These are phyloP conservation scores for Danio albolineatus DNA, from an alignment of 2,797 vertebrate genomes.

Conservation along the genomic window DNA sequence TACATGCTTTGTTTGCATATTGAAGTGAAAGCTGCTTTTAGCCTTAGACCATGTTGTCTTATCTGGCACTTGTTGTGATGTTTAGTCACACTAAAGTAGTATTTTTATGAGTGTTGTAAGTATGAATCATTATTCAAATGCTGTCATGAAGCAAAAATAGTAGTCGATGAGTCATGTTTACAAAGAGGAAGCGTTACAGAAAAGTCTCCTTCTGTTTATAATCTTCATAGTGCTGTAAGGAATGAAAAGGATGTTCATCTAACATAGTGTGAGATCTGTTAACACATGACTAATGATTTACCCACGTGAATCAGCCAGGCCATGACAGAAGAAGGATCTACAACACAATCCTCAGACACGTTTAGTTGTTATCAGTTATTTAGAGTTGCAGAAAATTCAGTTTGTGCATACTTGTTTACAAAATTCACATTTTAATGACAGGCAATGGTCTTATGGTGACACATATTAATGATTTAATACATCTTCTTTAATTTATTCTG, in stretches of 20 bases:
- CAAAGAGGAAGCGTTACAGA: background rate
- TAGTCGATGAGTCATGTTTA: background rate
- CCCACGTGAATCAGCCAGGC: background rate
- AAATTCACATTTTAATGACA: background rate
- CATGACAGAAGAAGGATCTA: background rate
- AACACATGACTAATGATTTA: background rate
- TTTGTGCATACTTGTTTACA: background rate
- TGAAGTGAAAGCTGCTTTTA: slow-evolving; percentile 22
- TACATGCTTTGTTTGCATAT: background rate
- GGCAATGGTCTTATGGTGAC: background rate
- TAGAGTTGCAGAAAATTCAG: background rate
- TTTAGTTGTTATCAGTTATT: background rate
- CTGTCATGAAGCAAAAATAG: background rate
- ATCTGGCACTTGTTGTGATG: slow-evolving; percentile 7
- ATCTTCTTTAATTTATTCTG: background rate
- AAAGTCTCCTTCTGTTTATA: background rate
- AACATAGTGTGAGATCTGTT: background rate
- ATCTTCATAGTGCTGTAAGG: background rate
- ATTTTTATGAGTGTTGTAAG: background rate
- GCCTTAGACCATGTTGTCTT: background rate
- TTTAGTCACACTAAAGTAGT: background rate
- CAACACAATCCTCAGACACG: background rate
- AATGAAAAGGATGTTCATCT: background rate
- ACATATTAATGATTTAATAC: background rate
- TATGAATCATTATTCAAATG: slow-evolving; percentile 1